Percentiles rank a stretch among this genome's conserved stretches.
Conservation (phyloP, 1,140 invertebrate genomes). For the Sesamia nonagrioides region DNA sequence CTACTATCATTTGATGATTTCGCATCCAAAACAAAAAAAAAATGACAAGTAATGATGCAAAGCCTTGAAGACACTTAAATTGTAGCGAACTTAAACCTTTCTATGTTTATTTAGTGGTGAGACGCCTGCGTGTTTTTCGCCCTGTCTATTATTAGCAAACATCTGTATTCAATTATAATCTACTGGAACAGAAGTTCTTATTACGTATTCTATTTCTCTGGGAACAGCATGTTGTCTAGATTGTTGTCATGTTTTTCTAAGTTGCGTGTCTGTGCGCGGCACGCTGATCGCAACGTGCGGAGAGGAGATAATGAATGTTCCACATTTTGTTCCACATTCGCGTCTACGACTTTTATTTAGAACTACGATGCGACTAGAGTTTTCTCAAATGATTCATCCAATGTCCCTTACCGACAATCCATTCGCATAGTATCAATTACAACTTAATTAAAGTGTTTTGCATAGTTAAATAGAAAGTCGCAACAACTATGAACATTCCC, state of each 20-base stretch:
- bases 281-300: conserved; percentile 56
- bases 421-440: conserved; percentile 44
- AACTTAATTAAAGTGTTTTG: conserved; percentile 45
- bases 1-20: too few species aligned
- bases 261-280: conserved; percentile 55
- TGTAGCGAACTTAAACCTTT: not conserved
- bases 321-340: conserved; percentile 50
- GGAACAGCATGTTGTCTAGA: conserved; percentile 56
- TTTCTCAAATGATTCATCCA: conserved; percentile 36
- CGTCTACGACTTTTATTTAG: conserved; percentile 40
- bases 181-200: conserved; percentile 52
- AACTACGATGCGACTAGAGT: conserved; percentile 6
- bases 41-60: too few species aligned
- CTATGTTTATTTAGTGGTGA: conserved; percentile 11
- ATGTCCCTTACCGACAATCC: conserved; percentile 24
- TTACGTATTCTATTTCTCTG: conserved; percentile 60
- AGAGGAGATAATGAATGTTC: conserved; percentile 56
- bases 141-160: conserved; percentile 28
- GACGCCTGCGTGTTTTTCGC: conserved; percentile 16
- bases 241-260: conserved; percentile 62
- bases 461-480: conserved; percentile 49
- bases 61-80: too few species aligned
- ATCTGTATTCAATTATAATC: conserved; percentile 52
- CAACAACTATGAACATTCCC: conserved; percentile 30
- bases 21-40: too few species aligned